These are phyloP conservation scores for Lasioglossum calceatum DNA, from an alignment of 2,888 invertebrate genomes.

Conservation along the genomic window DNA sequence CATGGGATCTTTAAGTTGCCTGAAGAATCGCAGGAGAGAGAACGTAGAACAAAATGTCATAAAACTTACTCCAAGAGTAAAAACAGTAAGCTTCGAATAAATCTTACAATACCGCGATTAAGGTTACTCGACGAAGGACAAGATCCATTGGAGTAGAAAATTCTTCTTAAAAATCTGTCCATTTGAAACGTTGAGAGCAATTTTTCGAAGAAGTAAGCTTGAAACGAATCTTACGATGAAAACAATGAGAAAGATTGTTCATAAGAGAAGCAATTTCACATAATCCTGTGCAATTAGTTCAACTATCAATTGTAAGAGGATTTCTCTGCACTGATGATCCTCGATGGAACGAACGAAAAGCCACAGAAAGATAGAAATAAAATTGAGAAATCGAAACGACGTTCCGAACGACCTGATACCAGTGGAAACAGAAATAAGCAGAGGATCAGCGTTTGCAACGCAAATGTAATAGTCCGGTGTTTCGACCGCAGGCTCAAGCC, in stretches of 20 bases:
- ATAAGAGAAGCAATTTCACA: background rate
- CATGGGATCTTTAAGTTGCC: too few relatives aligned
- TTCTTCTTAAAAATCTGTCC: background rate
- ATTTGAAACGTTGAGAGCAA: background rate
- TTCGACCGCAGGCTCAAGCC: background rate
- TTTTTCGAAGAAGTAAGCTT: background rate
- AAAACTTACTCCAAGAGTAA: too few relatives aligned
- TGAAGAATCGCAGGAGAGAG: too few relatives aligned
- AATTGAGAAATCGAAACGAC: too few relatives aligned
- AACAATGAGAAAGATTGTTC: background rate
- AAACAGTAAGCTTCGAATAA: too few relatives aligned
- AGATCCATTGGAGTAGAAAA: background rate
- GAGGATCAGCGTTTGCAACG: background rate
- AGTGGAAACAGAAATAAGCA: background rate
- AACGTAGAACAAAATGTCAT: too few relatives aligned
- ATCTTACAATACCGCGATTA: too few relatives aligned
- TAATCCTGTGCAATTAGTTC: constrained; percentile 32
- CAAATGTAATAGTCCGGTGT: background rate
- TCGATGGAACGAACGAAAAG: background rate
- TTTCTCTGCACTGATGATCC: background rate
- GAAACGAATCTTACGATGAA: background rate
- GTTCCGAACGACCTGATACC: background rate
- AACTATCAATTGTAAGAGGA: background rate
- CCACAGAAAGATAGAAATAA: too few relatives aligned
- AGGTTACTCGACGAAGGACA: background rate